Percentiles rank a stretch among this genome's conserved stretches.
Evolutionary conservation across 1,140 invertebrate genomes (phyloP).

Genomic region (Semibalanus balanoides): DNA sequence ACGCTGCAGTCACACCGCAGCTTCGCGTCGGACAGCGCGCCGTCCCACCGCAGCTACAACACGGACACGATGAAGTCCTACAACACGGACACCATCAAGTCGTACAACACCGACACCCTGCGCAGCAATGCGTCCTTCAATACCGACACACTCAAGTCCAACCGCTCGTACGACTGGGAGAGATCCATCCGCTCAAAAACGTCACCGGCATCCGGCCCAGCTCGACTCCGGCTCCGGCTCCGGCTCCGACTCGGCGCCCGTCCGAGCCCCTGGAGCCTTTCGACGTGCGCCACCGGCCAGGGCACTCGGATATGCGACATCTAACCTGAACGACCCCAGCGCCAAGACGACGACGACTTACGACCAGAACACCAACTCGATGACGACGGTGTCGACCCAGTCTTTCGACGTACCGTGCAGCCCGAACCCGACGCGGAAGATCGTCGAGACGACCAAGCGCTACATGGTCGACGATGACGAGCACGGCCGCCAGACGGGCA

Average conservation of each 20-base stretch:
- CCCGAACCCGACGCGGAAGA: background rate
- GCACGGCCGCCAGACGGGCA: background rate
- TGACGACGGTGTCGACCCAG: background rate
- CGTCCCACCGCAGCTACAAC: background rate
- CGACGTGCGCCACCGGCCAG: no score
- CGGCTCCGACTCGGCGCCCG: background rate
- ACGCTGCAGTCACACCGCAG: background rate
- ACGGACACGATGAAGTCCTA: background rate
- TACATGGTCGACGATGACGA: slow-evolving; percentile 5
- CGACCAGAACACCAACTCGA: slow-evolving; percentile 5
- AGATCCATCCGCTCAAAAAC: background rate
- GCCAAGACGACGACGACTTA: background rate
- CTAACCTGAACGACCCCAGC: background rate
- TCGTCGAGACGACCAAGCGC: slow-evolving; percentile 4
- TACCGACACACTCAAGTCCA: background rate
- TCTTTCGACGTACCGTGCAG: slow-evolving; percentile 1
- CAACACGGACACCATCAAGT: background rate
- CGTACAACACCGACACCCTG: background rate
- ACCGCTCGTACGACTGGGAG: slow-evolving; percentile 3
- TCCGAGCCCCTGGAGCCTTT: background rate
- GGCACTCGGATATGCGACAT: background rate
- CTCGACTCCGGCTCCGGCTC: background rate
- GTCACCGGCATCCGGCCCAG: background rate
- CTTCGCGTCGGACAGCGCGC: background rate
- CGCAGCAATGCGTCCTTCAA: background rate